Evolutionary conservation across 2,888 invertebrate species (phyloP).

Genomic region (Aleiodes alternator): DNA sequence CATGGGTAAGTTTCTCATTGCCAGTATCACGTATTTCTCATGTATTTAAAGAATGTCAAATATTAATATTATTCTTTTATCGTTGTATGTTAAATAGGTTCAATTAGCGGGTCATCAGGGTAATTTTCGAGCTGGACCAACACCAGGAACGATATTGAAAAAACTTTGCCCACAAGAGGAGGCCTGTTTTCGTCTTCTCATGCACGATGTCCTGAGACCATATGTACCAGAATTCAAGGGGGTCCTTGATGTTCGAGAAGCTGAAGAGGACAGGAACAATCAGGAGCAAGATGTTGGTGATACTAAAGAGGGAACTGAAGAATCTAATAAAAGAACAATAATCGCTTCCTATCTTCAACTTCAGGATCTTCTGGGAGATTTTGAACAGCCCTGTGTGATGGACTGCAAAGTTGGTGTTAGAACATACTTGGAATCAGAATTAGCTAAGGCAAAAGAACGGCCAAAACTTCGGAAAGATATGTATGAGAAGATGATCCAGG

Average conservation of each 20-base stretch:
- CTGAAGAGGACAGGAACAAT: conserved; percentile 66
- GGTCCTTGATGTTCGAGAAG: conserved; percentile 69
- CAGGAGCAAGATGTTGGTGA: conserved; percentile 49
- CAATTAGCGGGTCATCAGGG: conserved; percentile 97
- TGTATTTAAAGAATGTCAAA: background rate
- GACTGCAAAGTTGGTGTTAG: conserved; percentile 97
- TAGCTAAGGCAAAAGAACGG: conserved; percentile 96
- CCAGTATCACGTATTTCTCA: background rate
- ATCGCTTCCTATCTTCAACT: conserved; percentile 86
- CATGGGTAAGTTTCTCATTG: conserved; percentile 83
- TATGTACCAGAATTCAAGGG: conserved; percentile 96
- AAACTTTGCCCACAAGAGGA: conserved; percentile 94
- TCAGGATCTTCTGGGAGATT: conserved; percentile 94
- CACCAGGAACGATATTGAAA: conserved; percentile 95
- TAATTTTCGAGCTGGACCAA: conserved; percentile 94
- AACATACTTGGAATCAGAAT: conserved; percentile 95
- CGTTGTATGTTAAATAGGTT: conserved; percentile 59
- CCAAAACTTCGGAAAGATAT: conserved; percentile 91
- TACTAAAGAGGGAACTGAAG: conserved; percentile 54
- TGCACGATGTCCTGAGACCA: conserved; percentile 91
- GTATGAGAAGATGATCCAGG: conserved; percentile 98
- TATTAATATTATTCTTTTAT: conserved; percentile 10
- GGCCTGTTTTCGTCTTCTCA: conserved; percentile 88
- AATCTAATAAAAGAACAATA: conserved; percentile 56
- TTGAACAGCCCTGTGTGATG: conserved; percentile 96